These are phyloP conservation scores for Panthera tigris DNA, from an alignment of 2,113 vertebrate species.

Conservation along the genomic window DNA sequence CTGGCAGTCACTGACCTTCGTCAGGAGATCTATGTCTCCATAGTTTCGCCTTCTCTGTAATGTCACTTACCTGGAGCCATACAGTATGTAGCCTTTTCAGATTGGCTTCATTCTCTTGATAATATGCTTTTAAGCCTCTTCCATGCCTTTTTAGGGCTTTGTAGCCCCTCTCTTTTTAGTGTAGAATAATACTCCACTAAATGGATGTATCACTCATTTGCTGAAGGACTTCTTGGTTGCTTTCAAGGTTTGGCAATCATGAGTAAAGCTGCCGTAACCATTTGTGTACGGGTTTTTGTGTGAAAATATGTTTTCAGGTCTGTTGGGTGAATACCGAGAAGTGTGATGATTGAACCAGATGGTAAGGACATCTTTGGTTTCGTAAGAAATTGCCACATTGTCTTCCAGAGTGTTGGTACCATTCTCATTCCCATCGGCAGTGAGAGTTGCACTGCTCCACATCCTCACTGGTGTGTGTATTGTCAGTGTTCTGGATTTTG, in stretches of 20 bases:
- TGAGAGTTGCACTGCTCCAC: neutral
- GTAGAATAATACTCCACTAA: neutral
- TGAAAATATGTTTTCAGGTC: no score
- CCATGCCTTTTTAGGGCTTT: neutral
- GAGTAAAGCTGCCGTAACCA: neutral
- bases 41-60: neutral
- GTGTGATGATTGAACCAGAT: no score
- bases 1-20: neutral
- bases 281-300: neutral
- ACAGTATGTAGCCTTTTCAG: no score
- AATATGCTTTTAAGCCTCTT: neutral
- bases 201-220: neutral
- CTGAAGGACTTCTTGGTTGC: neutral
- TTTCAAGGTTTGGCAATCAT: neutral
- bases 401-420: neutral
- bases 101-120: neutral
- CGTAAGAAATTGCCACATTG: neutral
- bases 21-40: neutral
- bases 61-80: neutral
- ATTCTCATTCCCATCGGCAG: neutral
- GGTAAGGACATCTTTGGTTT: neutral
- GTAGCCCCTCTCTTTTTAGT: neutral
- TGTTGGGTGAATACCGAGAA: neutral
- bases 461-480: rapidly evolving
- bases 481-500: neutral